Conservation (phyloP, 2,888 invertebrate genomes). For the Cecidostiba fungosa region DNA sequence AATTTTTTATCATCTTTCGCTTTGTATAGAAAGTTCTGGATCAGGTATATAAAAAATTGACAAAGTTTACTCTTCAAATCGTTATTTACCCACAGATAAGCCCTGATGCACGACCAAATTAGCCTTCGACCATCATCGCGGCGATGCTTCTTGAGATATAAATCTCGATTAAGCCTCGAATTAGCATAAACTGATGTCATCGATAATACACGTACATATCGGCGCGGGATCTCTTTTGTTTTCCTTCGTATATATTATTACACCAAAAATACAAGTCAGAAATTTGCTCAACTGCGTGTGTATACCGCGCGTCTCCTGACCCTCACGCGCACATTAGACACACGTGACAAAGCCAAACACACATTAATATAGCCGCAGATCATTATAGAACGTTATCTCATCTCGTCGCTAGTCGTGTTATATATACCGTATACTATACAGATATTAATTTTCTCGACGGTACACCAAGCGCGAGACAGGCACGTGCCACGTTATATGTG, state of each 20-base stretch:
- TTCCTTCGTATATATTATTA: neutral
- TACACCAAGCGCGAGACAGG: neutral
- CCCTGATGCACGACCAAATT: no score
- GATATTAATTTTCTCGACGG: constrained; percentile 64
- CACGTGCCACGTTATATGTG: neutral
- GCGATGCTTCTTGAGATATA: no score
- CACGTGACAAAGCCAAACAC: neutral
- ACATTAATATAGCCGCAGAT: no score
- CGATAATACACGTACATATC: neutral
- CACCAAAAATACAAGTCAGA: neutral
- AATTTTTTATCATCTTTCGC: no score
- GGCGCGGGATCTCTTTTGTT: neutral
- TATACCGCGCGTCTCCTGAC: neutral
- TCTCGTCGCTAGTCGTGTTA: neutral
- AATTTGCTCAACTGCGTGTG: neutral
- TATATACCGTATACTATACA: neutral
- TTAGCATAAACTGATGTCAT: neutral
- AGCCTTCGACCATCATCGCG: no score
- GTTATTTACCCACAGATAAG: no score
- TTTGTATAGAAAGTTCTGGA: no score
- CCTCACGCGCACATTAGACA: neutral
- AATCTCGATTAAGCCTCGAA: neutral
- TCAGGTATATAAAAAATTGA: no score
- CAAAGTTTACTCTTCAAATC: no score
- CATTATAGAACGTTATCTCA: neutral